Percentiles rank a stretch among this genome's conserved stretches.
Conservation (phyloP, 1,140 invertebrate species). For the Macrocentrus cingulum region DNA sequence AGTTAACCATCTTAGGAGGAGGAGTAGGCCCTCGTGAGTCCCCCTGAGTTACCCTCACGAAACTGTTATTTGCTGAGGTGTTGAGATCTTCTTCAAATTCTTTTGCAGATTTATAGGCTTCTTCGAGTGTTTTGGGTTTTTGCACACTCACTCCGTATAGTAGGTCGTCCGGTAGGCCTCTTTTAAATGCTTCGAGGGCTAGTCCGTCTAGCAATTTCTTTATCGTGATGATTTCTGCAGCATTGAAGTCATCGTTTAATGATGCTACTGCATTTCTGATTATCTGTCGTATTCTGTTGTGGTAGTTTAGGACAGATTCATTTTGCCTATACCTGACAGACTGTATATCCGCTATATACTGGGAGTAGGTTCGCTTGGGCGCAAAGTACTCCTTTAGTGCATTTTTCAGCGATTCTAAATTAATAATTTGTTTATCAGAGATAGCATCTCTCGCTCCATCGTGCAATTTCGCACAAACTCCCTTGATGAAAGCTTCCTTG, state of each 20-base stretch:
- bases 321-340: constrained; percentile 1
- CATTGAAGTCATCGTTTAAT: constrained; percentile 9
- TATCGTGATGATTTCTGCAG: background rate
- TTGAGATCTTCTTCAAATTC: background rate
- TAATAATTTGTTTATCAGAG: constrained; percentile 8
- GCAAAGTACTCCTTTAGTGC: constrained; percentile 13
- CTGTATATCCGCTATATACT: constrained; percentile 15
- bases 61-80: background rate
- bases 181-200: constrained; percentile 9
- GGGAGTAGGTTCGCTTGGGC: background rate
- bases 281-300: constrained; percentile 10
- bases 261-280: background rate
- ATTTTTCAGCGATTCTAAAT: background rate
- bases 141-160: constrained; percentile 8
- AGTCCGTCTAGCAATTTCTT: background rate
- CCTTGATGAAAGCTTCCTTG: background rate
- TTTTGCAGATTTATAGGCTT: too few species aligned
- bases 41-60: background rate
- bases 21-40: too few species aligned
- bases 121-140: constrained; percentile 14
- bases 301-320: constrained; percentile 9
- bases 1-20: too few species aligned
- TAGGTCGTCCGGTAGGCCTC: constrained; percentile 11
- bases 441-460: constrained; percentile 15
- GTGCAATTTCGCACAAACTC: constrained; percentile 11